Evolutionary conservation across 2,888 invertebrate species (phyloP), one percentile per base, ranked within the genome.

Genomic region (Allacma fusca): DNA sequence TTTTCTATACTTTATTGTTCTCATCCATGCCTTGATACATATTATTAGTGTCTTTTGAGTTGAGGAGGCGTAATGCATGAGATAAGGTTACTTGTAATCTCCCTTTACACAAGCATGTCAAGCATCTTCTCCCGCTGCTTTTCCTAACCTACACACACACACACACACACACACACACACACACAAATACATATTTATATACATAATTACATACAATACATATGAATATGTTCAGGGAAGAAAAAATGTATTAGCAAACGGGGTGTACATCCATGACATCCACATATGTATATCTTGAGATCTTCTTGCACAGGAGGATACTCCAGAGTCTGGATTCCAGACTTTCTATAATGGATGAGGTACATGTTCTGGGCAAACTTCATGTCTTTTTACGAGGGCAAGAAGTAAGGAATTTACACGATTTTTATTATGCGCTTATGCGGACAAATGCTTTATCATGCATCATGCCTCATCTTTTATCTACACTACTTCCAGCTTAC

Each of bases 371-470:
- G 50, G 50, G 50, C 19, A 50, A 50, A 50, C 50, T 50, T 50
- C 7, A 50, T 40, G 50, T 16, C 50, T n/a, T n/a, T n/a, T n/a
- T 50, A 16, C 50, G 19, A 50, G 50, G 2, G 50, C 9, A 50
- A 50, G 50, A 50, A 50, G 9, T 50, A n/a, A 50, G 50, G 50
- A 50, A 50, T 50, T 50, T 50, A 50, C 50, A 50, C 50, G 50
- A 50, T 24, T 69, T 43, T 23, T 69, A 43, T 29, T 29, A 67
- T 29, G 28, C n/a, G 24, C 28, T 29, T 29, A 43, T 57, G 23
- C 26, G 16, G 21, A 29, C 34, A 29, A 72, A 59, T 72, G 72
- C 72, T 72, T 72, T 50, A 59, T 72, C 72, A 72, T 72, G 59
- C 72, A 72, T 59, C 26, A 59, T 72, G 16, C 44, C 26, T 26